Evolutionary conservation across 1,140 invertebrate genomes (phyloP).

Genomic region (Chironomus striatipennis): DNA sequence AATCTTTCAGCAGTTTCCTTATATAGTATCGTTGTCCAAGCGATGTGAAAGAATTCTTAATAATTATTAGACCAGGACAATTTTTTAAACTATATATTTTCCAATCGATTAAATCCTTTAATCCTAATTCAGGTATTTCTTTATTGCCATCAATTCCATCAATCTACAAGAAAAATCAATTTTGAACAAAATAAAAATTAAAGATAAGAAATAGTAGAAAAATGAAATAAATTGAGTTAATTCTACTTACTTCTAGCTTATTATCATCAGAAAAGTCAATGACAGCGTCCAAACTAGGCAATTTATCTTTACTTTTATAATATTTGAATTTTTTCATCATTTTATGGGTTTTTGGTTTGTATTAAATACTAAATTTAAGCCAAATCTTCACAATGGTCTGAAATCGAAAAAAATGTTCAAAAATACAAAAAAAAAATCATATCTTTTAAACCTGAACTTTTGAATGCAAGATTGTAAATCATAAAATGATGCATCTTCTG

Average conservation of each 20-base stretch:
- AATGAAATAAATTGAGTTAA: too few species aligned
- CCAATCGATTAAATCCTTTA: constrained; percentile 48
- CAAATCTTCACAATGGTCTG: too few species aligned
- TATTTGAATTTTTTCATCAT: constrained; percentile 13
- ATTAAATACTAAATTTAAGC: too few species aligned
- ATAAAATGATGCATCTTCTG: too few species aligned
- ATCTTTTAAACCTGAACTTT: too few species aligned
- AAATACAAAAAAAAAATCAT: background rate
- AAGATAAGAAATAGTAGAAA: too few species aligned
- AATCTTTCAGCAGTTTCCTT: constrained; percentile 63
- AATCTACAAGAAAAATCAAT: background rate
- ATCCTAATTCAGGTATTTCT: constrained; percentile 35
- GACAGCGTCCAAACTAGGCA: background rate
- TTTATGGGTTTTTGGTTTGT: background rate
- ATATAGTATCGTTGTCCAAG: constrained; percentile 77
- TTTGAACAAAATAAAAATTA: background rate
- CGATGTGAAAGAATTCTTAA: constrained; percentile 73
- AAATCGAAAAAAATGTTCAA: too few species aligned
- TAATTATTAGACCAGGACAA: constrained; percentile 63
- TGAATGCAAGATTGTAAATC: too few species aligned
- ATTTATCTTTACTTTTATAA: constrained; percentile 6
- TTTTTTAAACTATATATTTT: constrained; percentile 45
- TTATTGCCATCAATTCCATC: background rate
- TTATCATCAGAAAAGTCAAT: background rate
- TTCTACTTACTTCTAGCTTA: background rate